Conservation (phyloP, 2,113 vertebrate species). For the Prunella himalayana region DNA sequence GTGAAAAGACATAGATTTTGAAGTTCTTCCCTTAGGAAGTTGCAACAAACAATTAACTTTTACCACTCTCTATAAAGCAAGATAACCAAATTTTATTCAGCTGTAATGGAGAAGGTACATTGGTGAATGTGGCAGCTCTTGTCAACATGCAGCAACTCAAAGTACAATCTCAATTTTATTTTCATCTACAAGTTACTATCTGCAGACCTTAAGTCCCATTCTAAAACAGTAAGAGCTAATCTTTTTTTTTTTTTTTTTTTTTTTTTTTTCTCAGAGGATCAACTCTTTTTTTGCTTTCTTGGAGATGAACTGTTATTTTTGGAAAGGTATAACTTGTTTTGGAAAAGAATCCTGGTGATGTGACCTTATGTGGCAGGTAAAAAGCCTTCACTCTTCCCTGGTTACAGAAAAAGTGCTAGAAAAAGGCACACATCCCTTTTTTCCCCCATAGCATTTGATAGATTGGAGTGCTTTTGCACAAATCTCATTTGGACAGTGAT, state of each 20-base stretch:
- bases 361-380: background rate
- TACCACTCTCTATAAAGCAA: background rate
- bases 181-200: background rate
- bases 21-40: background rate
- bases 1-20: background rate
- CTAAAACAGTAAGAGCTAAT: background rate
- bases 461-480: background rate
- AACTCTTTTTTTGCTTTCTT: background rate
- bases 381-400: rapidly evolving
- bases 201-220: background rate
- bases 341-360: background rate
- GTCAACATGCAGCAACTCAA: background rate
- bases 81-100: background rate
- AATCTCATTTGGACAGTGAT: background rate
- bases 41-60: background rate
- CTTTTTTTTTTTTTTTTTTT: too few species aligned
- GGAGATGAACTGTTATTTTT: background rate
- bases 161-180: background rate
- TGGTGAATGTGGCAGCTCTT: background rate
- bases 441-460: background rate
- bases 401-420: background rate
- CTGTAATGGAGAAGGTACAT: background rate
- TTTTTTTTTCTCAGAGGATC: rapidly evolving
- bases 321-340: background rate
- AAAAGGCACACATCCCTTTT: background rate